Evolutionary conservation across 2,888 invertebrate species (phyloP).

Genomic region (Heteropelma amictum): DNA sequence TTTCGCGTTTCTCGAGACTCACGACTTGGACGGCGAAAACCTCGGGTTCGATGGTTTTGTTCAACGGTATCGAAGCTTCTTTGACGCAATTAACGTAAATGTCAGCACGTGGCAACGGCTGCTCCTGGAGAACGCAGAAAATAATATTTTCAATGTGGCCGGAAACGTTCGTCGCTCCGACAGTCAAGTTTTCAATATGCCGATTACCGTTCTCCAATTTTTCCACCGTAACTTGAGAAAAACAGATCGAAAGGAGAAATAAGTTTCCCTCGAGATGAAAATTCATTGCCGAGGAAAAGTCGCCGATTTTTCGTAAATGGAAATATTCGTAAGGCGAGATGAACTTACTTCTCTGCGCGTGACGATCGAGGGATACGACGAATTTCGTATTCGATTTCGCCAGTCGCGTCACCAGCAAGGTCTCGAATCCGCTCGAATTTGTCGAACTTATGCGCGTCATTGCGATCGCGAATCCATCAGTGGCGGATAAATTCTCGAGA

Average conservation of each 20-base stretch:
- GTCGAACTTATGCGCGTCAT: constrained; percentile 80
- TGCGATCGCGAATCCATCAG: constrained; percentile 80
- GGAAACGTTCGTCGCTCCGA: constrained; percentile 80
- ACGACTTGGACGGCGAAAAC: constrained; percentile 74
- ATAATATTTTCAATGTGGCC: constrained; percentile 81
- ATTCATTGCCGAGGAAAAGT: no score
- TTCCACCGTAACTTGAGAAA: constrained; percentile 83
- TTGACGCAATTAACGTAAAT: constrained; percentile 84
- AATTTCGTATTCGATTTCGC: constrained; percentile 80
- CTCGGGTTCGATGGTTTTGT: constrained; percentile 68
- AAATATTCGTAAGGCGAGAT: no score
- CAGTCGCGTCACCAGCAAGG: constrained; percentile 80
- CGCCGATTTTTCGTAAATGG: no score
- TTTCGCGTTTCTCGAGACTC: no score
- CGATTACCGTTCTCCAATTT: constrained; percentile 80
- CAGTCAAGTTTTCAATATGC: constrained; percentile 82
- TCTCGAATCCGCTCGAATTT: constrained; percentile 78
- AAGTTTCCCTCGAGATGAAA: neutral
- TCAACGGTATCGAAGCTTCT: constrained; percentile 81
- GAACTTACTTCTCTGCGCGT: constrained; percentile 80
- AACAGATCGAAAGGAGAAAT: neutral
- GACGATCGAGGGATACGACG: constrained; percentile 80
- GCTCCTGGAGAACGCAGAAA: constrained; percentile 79
- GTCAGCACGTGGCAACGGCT: constrained; percentile 81
- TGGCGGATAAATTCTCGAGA: constrained; percentile 79